Evolutionary conservation across 2,888 invertebrate genomes (phyloP), one percentile per base, ranked within the genome.

Genomic region (Parnassius apollo): DNA sequence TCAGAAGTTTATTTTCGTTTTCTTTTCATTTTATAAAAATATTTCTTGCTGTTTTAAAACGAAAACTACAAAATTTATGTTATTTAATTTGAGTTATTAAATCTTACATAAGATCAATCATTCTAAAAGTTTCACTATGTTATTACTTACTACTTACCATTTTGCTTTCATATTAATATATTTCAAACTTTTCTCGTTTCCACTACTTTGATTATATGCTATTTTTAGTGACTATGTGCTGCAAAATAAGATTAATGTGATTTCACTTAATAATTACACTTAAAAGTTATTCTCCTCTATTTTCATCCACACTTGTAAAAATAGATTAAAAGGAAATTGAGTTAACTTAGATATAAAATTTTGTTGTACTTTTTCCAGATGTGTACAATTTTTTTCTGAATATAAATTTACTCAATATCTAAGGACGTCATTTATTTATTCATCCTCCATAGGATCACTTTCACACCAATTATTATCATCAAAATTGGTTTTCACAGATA

Each of bases 351-450:
- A 76, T 82, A 77, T 74, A 79, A 80, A 82, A 80, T 84, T 88
- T 85, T 82, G 86, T 89, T 91, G 86, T 91, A 89, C 83, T 86
- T 86, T 87, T 86, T 85, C 87, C 88, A 84, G 81, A 84, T 89
- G 85, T 91, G 91, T 91, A 90, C 87, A 89, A 87, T 89, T 89
- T 89, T 91, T 83, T 88, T 18, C 18, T 18, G 90, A 91, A 89
- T 88, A 91, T 88, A 91, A 88, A 88, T 85, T 88, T 90, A 89
- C 85, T 89, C 86, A 88, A 80, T 73, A 69, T 70, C 74, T 73
- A 71, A 67, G 62, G 73, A 70, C 74, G 75, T 74, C 80, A 70
- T 83, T 80, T 81, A 78, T 85, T 83, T 78, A 71, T 66, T 75
- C 65, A 76, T 80, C 73, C 61, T 71, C 61, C 68, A 82, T 76